Base-by-base conservation (phyloP, 1,140 invertebrate species). In the Diorhabda elongata region DNA sequence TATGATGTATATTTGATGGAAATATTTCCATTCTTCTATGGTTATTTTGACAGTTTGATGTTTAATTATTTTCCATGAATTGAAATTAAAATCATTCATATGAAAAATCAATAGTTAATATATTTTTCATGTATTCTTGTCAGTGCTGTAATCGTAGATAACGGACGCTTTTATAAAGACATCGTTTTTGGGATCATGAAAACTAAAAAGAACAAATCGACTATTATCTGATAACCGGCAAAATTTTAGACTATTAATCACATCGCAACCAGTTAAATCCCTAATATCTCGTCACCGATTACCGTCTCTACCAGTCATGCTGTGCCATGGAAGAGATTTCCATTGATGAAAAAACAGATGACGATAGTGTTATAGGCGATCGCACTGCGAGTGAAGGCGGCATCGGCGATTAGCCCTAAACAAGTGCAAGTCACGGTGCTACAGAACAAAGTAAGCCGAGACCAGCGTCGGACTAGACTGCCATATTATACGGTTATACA, bases 371-470 rank as follows among this genome's bases (percentile, higher is more conserved):
- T 61, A 60, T 60, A 26, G 59, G 58, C 58, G 64, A 66, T 70
- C 69, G 63, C 45, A 66, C 43, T 56, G 42, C 47, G 6, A 52
- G 47, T n/a, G 47, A 9, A 5, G 47, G 47, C 47, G 52, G 64
- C 64, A 58, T 66, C 42, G 64, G 61, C 59, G 69, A 70, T 70
- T 70, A 70, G 69, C 69, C 69, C 69, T 62, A 70, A 64, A 70
- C 69, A 70, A 65, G 64, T 70, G 69, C 69, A 70, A 70, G 69
- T 70, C 69, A 70, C 64, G 69, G 59, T 58, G 69, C 61, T 67
- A n/a, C 47, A 52, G 65, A 67, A 67, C 57, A 60, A 61, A 67
- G 58, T 60, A 67, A 67, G 44, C 44, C 64, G 65, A 44, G 65
- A 26, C 26, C 47, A 52, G 47, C n/a, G n/a, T n/a, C 47, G 47